These are phyloP conservation scores for Indicator indicator DNA, from an alignment of 2,113 vertebrate genomes.

Conservation along the genomic window DNA sequence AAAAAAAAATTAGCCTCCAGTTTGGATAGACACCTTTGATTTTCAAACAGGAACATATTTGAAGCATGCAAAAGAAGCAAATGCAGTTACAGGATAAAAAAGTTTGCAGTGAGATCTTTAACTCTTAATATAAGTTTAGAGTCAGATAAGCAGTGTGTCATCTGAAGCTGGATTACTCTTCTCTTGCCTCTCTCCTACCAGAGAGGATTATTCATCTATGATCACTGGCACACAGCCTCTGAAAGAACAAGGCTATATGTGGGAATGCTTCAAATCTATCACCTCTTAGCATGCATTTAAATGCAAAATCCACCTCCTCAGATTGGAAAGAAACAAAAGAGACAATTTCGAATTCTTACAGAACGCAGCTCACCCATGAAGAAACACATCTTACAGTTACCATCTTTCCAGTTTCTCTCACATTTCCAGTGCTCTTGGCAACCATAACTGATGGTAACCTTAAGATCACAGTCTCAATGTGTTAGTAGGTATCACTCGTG, in stretches of 20 bases:
- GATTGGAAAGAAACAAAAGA: not conserved
- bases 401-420: not conserved
- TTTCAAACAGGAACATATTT: slow-evolving; percentile 25
- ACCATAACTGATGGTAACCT: not conserved
- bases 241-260: not conserved
- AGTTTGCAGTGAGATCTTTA: not conserved
- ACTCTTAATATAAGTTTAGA: not conserved
- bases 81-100: not conserved
- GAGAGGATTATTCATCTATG: not conserved
- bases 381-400: not conserved
- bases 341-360: not conserved
- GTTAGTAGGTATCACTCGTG: not conserved
- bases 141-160: not conserved
- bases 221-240: not conserved
- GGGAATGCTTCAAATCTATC: not conserved
- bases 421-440: not conserved
- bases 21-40: not conserved
- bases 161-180: not conserved
- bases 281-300: not conserved
- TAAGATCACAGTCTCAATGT: not conserved
- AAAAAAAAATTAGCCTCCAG: not conserved
- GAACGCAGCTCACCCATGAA: not conserved
- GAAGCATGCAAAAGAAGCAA: not conserved
- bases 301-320: not conserved
- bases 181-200: too few species aligned